phyloP scores from a whole-genome alignment of 2,888 invertebrate genomes.

The Eulithis testata region DNA sequence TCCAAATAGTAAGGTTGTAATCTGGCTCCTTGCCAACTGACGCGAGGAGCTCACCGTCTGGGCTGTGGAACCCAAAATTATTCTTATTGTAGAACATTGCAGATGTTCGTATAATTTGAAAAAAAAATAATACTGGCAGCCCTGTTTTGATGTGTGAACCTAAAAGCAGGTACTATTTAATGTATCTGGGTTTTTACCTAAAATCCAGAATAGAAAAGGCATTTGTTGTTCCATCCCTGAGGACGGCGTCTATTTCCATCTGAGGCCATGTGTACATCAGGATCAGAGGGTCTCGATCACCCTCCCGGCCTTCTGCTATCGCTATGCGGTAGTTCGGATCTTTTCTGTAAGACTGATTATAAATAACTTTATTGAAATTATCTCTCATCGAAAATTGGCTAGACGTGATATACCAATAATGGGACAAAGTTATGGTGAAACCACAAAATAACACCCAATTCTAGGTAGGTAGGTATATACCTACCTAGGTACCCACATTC shows the following conservation, averaged over 20 bases:
- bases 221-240: conserved; percentile 90
- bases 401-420: too few species aligned
- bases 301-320: conserved; percentile 88
- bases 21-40: conserved; percentile 95
- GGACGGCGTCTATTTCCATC: conserved; percentile 89
- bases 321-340: conserved; percentile 87
- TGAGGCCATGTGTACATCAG: conserved; percentile 94
- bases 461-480: too few species aligned
- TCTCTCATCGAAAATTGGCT: too few species aligned
- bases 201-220: conserved; percentile 90
- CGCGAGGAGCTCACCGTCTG: conserved; percentile 91
- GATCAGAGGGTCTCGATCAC: conserved; percentile 87
- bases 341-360: conserved; percentile 65
- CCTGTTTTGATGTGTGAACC: too few species aligned
- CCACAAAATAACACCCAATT: too few species aligned
- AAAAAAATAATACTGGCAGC: too few species aligned
- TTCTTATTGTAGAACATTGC: too few species aligned
- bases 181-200: conserved; percentile 73
- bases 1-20: conserved; percentile 94
- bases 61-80: conserved; percentile 76
- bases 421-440: too few species aligned
- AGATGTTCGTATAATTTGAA: too few species aligned
- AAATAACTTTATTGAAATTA: not conserved
- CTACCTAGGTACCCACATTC: too few species aligned
- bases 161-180: too few species aligned